Base-by-base conservation (phyloP, 2,113 vertebrate genomes). In the Gymnocephalus cernua region DNA sequence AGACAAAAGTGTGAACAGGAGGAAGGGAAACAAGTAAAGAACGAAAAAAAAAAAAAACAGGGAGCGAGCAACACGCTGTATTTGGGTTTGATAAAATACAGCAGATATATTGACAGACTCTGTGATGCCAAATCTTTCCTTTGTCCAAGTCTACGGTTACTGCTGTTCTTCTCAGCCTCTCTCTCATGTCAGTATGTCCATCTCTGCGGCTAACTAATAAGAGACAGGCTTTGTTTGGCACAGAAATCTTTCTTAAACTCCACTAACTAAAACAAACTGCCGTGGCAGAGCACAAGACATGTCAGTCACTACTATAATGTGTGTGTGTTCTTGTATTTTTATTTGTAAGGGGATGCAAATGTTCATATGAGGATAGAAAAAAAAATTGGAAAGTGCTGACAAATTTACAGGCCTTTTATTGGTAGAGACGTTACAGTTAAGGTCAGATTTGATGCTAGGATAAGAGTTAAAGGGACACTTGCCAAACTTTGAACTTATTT, bases 161-260 rank as follows among this genome's bases (percentile, higher is more conserved):
- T 27, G 47, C 53, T 47, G 11, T 50, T 73, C 29, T 3, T 15
- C 65, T 72, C 54, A 56, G 57, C 44, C 15, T 82, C 19, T 75
- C 65, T 62, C 12, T 72, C 25, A 23, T 47, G 48, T 35, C 57
- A 54, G 12, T 71, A 71, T 54, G 45, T 59, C 64, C 66, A 64
- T 63, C 64, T 59, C 12, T 74, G 64, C 13, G 38, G 58, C 29
- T 73, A 62, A 54, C 67, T 79, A 62, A 85, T 72, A 54, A 59
- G 21, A 84, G 48, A 62, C 77, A 18, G 54, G 35, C 61, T 82
- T 66, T 75, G 59, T 84, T 67, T 47, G 53, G 74, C 64, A 67
- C 38, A 4, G 6, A 32, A 72, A 23, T 38, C 47, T 69, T 61
- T 64, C 79, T 80, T 32, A 59, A 74, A 58, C 45, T 61, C 41